These are phyloP conservation scores for Eristalinus aeneus DNA, from an alignment of 2,888 invertebrate species.

Conservation along the genomic window DNA sequence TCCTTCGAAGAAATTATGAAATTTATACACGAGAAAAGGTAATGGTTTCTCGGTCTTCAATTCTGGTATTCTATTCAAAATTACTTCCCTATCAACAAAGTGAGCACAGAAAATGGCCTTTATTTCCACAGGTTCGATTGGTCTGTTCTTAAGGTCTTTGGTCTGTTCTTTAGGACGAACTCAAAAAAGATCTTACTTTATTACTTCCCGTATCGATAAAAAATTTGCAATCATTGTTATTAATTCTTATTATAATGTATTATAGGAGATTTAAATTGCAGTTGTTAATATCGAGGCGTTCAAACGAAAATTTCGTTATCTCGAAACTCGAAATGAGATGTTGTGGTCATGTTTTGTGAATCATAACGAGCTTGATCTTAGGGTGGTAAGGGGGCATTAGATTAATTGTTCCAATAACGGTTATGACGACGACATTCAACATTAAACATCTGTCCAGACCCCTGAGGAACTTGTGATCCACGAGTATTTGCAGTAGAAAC, in stretches of 20 bases:
- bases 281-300: conserved; percentile 26
- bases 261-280: conserved; percentile 27
- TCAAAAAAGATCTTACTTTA: conserved; percentile 22
- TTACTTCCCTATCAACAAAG: neutral
- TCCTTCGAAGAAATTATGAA: conserved; percentile 5
- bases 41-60: neutral
- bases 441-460: no score
- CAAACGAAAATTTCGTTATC: conserved; percentile 16
- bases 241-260: conserved; percentile 17
- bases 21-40: neutral
- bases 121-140: neutral
- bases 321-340: no score
- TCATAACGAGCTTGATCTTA: no score
- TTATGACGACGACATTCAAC: no score
- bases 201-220: conserved; percentile 15
- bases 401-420: no score
- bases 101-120: neutral
- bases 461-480: no score
- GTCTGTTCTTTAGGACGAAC: neutral
- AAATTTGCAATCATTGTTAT: conserved; percentile 14
- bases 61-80: neutral
- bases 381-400: no score
- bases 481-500: no score
- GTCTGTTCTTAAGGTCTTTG: neutral
- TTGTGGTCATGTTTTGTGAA: no score